phyloP scores from a whole-genome alignment of 2,113 vertebrate species.

The Hippocampus guttulatus region DNA sequence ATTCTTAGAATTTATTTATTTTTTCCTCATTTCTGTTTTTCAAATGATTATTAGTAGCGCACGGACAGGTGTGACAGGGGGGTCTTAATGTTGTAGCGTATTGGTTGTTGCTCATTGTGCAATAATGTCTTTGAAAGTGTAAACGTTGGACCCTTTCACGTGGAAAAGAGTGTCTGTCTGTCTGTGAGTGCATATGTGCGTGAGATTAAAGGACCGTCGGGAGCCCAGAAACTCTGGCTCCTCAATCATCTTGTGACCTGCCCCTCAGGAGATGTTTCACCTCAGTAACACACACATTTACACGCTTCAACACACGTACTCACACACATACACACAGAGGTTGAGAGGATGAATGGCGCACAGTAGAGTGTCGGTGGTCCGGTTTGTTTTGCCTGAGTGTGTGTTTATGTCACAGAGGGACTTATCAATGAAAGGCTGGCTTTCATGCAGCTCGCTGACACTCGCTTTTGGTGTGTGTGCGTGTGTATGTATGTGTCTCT shows the following conservation, averaged over 20 bases:
- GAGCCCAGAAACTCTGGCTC: conserved; percentile 39
- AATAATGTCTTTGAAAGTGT: not conserved
- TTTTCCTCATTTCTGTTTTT: too few species aligned
- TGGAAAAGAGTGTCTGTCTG: conserved; percentile 23
- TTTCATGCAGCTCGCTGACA: conserved; percentile 49
- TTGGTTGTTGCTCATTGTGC: too few species aligned
- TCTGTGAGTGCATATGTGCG: conserved; percentile 11
- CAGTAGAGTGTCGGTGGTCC: conserved; percentile 35
- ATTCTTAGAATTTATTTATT: too few species aligned
- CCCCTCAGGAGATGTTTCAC: conserved; percentile 33
- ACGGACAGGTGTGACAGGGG: too few species aligned
- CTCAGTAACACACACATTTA: conserved; percentile 36
- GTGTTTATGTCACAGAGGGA: conserved; percentile 60
- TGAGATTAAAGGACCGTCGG: conserved; percentile 56
- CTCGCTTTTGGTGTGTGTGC: conserved; percentile 7
- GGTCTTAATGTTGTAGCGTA: too few species aligned
- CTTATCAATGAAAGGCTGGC: conserved; percentile 65
- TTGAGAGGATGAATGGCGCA: conserved; percentile 43
- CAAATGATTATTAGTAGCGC: too few species aligned
- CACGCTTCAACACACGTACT: conserved; percentile 19
- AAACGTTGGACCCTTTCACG: conserved; percentile 10
- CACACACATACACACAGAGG: conserved; percentile 15
- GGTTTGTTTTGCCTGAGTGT: conserved; percentile 54
- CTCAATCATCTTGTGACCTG: conserved; percentile 17
- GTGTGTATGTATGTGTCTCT: conserved; percentile 11